Base-by-base conservation (phyloP, 2,113 vertebrate species). In the Lophura nycthemera region DNA sequence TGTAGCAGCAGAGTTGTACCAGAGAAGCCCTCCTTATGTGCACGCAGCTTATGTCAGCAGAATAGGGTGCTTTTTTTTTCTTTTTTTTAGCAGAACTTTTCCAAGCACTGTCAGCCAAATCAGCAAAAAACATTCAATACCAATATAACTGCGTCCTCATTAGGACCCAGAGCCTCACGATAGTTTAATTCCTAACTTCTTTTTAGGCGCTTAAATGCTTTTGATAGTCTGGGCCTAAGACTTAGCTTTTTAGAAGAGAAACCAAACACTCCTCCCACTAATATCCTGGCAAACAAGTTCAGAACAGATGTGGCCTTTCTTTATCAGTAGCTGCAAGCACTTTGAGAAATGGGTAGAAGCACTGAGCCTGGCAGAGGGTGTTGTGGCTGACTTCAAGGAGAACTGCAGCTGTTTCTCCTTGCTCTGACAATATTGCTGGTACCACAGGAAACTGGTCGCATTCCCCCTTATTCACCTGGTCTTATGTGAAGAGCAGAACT, bases 1-100 rank as follows among this genome's bases (percentile, higher is more conserved):
- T 96, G 92, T 77, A 88, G 87, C 94, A 91, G 92, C 94, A 96
- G 72, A 96, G 92, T 43, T 91, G 83, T 71, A 83, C 56, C 87
- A 92, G 84, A 67, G 89, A 89, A 93, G 69, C 75, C 65, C 60
- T 93, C 72, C 92, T 92, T 92, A 91, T 94, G 64, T 85, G 69
- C 47, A 89, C 89, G 82, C 89, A 91, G 91, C 82, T 96, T 88
- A 80, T 89, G 91, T 96, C 96, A 96, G 95, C 94, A 93, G 92
- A 94, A 92, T 16, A 42, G 69, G 47, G 61, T 76, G 91, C 82
- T 94, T 95, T 64, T 36, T 40, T 40, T 38, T 61, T 36, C 24
- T 96, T 96, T 96, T 71, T 63, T 96, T 96, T 96, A 94, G 80
- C 83, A 86, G 92, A 96, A 94, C 65, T 95, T 92, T 90, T 91